phyloP scores from a whole-genome alignment of 2,888 invertebrate species.

The Eupeodes latifasciatus region DNA sequence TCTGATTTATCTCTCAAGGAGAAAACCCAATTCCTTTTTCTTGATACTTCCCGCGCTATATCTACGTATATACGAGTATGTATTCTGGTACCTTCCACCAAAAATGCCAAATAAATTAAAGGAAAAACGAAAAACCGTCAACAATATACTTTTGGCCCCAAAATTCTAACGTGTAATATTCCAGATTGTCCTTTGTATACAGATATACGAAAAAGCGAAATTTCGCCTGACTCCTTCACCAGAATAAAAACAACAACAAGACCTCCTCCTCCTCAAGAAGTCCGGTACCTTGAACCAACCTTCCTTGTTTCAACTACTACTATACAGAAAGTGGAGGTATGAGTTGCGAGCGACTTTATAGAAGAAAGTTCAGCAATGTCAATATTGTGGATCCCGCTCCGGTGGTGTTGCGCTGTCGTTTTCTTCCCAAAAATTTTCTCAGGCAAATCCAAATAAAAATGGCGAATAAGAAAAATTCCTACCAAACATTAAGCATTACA shows the following conservation, averaged over 20 bases:
- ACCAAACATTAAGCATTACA: conserved; percentile 73
- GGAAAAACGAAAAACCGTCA: conserved; percentile 58
- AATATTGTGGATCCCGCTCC: conserved; percentile 52
- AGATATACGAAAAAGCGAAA: conserved; percentile 30
- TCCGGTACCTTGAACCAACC: neutral
- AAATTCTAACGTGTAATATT: conserved; percentile 60
- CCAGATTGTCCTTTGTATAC: conserved; percentile 31
- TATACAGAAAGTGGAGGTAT: neutral
- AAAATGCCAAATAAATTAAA: conserved; percentile 56
- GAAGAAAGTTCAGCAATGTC: conserved; percentile 65
- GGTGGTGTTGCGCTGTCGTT: conserved; percentile 29
- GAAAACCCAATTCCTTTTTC: conserved; percentile 69
- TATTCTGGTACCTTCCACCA: conserved; percentile 38
- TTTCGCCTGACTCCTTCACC: conserved; percentile 60
- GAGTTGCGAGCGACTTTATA: neutral
- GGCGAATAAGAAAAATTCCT: conserved; percentile 65
- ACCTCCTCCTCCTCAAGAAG: conserved; percentile 42
- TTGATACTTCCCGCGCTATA: conserved; percentile 39
- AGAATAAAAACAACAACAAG: conserved; percentile 23
- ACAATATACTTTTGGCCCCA: conserved; percentile 62
- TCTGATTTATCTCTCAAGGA: conserved; percentile 77
- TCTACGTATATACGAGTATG: neutral
- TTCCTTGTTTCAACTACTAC: neutral
- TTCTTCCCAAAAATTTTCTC: neutral
- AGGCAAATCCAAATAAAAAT: conserved; percentile 73